Conservation (phyloP, 2,888 invertebrate species). For the Nemurella pictetii region DNA sequence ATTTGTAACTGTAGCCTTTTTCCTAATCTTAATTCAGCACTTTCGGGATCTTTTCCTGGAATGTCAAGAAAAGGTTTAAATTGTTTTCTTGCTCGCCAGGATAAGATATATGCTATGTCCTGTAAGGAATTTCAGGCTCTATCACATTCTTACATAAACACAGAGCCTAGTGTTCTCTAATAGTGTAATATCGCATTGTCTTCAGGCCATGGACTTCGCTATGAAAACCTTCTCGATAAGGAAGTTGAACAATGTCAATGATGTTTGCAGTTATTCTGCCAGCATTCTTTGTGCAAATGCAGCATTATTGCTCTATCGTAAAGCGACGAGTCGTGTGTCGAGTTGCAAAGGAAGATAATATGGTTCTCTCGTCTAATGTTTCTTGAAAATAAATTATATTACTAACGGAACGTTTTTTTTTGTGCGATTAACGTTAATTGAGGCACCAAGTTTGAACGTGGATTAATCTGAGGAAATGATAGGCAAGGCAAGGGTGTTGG, state of each 20-base stretch:
- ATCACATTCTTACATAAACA: slow-evolving; percentile 3
- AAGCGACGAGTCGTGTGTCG: not conserved
- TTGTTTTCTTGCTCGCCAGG: not conserved
- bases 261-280: not conserved
- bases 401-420: not conserved
- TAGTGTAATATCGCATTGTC: slow-evolving; percentile 23
- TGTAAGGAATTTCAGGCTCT: slow-evolving; percentile 5
- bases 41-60: not conserved
- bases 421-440: no score
- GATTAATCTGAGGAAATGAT: no score
- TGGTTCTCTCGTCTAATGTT: not conserved
- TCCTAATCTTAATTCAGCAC: not conserved
- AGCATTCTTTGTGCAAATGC: not conserved
- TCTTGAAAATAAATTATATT: not conserved
- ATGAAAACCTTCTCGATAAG: not conserved
- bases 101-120: not conserved
- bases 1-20: no score
- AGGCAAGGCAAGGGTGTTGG: no score
- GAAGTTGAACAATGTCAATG: not conserved
- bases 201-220: not conserved
- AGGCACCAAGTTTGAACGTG: no score
- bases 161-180: not conserved
- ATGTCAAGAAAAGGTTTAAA: not conserved
- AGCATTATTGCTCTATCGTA: not conserved
- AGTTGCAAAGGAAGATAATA: not conserved